These are phyloP conservation scores for Iguana delicatissima DNA, from an alignment of 2,797 vertebrate genomes.

Conservation along the genomic window DNA sequence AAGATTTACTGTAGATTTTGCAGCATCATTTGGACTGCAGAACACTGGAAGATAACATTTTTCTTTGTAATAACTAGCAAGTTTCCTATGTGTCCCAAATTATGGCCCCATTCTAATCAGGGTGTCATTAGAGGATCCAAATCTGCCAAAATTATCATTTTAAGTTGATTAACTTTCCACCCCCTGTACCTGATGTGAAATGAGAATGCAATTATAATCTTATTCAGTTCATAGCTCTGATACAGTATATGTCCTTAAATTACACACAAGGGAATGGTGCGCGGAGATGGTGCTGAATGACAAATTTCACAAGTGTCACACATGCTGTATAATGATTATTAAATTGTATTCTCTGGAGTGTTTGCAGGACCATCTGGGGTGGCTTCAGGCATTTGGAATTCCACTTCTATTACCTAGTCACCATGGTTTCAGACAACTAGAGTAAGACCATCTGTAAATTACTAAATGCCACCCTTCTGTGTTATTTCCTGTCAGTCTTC, in stretches of 20 bases:
- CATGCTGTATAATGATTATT: slow-evolving; percentile 72
- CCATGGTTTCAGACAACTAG: slow-evolving; percentile 74
- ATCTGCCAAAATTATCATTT: slow-evolving; percentile 70
- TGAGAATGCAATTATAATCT: slow-evolving; percentile 65
- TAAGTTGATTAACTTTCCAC: slow-evolving; percentile 70
- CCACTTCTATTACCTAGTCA: slow-evolving; percentile 73
- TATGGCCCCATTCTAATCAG: slow-evolving; percentile 67
- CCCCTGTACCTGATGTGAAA: slow-evolving; percentile 62
- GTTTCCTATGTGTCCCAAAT: slow-evolving; percentile 66
- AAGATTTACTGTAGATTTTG: slow-evolving; percentile 42
- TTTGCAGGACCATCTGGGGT: slow-evolving; percentile 74
- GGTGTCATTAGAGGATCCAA: slow-evolving; percentile 64
- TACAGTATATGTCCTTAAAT: slow-evolving; percentile 69
- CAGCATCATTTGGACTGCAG: slow-evolving; percentile 12
- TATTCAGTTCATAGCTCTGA: slow-evolving; percentile 63
- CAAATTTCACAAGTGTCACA: slow-evolving; percentile 72
- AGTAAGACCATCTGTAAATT: slow-evolving; percentile 79
- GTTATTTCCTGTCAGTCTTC: slow-evolving; percentile 68
- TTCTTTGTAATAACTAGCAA: slow-evolving; percentile 63
- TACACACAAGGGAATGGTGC: slow-evolving; percentile 50
- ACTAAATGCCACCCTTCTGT: slow-evolving; percentile 76
- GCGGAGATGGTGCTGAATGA: slow-evolving; percentile 66
- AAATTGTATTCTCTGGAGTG: slow-evolving; percentile 74
- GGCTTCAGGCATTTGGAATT: slow-evolving; percentile 73
- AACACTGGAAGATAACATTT: slow-evolving; percentile 25